phyloP scores from a whole-genome alignment of 1,140 invertebrate species.

The Scaptomyza pallida region DNA sequence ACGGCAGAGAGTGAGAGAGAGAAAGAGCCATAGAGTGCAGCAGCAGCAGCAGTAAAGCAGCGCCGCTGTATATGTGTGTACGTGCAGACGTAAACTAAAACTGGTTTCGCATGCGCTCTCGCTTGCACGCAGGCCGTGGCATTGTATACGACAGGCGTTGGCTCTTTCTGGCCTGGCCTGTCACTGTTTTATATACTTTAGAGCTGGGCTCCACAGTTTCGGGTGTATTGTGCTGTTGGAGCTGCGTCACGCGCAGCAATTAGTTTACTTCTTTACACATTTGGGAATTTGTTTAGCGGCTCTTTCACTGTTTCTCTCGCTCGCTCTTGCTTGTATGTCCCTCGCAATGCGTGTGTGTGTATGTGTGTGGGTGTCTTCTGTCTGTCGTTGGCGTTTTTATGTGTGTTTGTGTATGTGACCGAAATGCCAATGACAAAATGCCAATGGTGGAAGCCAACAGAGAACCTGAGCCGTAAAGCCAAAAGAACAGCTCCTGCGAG shows the following conservation, averaged over 20 bases:
- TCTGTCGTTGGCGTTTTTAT: conserved; percentile 64
- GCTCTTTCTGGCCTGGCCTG: conserved; percentile 24
- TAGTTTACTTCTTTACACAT: conserved; percentile 83
- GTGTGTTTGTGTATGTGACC: conserved; percentile 83
- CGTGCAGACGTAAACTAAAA: conserved; percentile 48
- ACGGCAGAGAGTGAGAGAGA: conserved; percentile 28
- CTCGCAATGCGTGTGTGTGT: no score
- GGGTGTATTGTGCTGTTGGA: conserved; percentile 56
- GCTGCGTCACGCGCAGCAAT: conserved; percentile 81
- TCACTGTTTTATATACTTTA: conserved; percentile 65
- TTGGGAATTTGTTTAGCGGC: conserved; percentile 68
- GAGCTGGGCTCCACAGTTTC: conserved; percentile 22
- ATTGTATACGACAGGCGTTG: conserved; percentile 12
- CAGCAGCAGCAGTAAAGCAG: conserved; percentile 21
- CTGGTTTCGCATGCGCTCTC: conserved; percentile 35
- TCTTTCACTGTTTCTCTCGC: conserved; percentile 55
- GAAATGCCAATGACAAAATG: conserved; percentile 75
- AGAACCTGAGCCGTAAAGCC: conserved; percentile 25
- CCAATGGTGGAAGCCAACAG: conserved; percentile 54
- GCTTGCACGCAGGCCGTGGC: conserved; percentile 3
- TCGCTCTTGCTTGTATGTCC: conserved; percentile 39
- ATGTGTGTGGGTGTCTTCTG: not conserved
- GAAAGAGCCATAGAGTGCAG: not conserved
- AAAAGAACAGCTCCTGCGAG: conserved; percentile 21
- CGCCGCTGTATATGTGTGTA: conserved; percentile 41